Conservation (phyloP, 53 echinoderm and acorn worm genomes). For the Echinometra lucunter region DNA sequence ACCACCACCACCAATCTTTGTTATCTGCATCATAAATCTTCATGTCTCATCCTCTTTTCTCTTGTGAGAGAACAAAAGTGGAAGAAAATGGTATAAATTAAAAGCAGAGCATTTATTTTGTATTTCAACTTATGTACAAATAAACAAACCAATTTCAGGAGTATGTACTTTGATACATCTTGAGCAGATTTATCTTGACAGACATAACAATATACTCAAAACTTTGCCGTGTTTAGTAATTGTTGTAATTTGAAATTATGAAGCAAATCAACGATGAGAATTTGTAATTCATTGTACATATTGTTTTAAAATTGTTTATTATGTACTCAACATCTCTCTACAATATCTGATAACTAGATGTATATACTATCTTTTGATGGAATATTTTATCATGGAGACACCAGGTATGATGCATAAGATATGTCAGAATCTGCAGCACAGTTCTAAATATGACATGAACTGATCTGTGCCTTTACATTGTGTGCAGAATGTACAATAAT, state of each 20-base stretch:
- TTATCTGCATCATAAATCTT: too few species aligned
- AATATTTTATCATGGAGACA: not conserved
- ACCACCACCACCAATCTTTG: not conserved
- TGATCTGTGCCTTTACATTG: conserved; percentile 19
- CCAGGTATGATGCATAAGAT: not conserved
- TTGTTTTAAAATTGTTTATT: not conserved
- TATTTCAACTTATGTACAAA: conserved; percentile 37
- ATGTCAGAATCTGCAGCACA: not conserved
- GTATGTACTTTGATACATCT: not conserved
- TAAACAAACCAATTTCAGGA: conserved; percentile 1
- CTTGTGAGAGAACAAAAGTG: not conserved
- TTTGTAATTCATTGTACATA: not conserved
- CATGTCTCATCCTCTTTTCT: not conserved
- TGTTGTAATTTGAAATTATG: not conserved
- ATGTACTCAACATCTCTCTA: not conserved
- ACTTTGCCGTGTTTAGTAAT: not conserved
- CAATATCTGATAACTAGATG: not conserved
- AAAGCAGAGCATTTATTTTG: conserved; percentile 22
- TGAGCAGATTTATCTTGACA: not conserved
- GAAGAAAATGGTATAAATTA: not conserved
- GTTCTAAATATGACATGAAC: not conserved
- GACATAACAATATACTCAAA: not conserved
- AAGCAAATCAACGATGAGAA: not conserved
- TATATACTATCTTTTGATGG: not conserved
- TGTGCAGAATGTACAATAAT: not conserved